Evolutionary conservation across 2,113 vertebrate genomes (phyloP).

Genomic region (Amblyornis subalaris): DNA sequence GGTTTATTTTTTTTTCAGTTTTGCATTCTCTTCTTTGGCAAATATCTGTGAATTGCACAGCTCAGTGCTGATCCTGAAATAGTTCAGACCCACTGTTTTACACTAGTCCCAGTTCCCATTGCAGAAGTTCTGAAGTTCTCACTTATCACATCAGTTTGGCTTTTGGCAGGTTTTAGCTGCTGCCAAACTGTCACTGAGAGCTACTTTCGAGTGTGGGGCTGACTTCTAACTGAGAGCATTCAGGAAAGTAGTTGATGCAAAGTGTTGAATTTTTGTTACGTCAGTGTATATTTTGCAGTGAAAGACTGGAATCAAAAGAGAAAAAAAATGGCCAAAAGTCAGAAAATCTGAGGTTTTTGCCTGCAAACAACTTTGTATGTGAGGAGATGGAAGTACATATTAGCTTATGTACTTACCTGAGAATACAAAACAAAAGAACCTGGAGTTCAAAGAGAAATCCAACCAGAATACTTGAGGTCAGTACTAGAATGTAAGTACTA

Average conservation of each 20-base stretch:
- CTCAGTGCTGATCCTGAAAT: neutral
- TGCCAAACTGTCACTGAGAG: neutral
- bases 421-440: neutral
- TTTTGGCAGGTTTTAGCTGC: constrained; percentile 8
- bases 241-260: neutral
- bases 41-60: neutral
- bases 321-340: neutral
- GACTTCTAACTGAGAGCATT: neutral
- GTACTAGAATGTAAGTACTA: neutral
- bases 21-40: neutral
- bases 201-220: neutral
- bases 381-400: neutral
- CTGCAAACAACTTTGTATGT: neutral
- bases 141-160: neutral
- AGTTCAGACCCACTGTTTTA: neutral
- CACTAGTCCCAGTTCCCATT: neutral
- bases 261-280: neutral
- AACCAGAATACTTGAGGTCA: neutral
- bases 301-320: neutral
- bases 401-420: neutral
- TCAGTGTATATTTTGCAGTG: neutral
- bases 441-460: neutral
- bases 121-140: neutral
- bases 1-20: neutral
- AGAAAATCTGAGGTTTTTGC: neutral